Evolutionary conservation across 2,113 vertebrate genomes (phyloP), one percentile per base, ranked within the genome.

Genomic region (Amphilophus citrinellus): DNA sequence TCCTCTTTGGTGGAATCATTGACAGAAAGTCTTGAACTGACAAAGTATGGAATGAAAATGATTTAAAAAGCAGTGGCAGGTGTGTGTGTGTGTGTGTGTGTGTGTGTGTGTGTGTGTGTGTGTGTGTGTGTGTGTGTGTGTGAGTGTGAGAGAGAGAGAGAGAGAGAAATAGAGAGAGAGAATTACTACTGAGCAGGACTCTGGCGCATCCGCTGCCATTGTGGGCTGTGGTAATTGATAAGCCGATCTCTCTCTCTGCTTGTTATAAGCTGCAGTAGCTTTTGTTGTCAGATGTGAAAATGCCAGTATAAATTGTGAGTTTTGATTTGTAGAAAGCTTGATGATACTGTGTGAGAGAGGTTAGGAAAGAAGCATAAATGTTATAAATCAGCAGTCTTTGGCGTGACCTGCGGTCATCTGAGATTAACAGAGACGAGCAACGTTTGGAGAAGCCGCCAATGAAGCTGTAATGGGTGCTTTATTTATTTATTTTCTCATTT

Each of bases 261-360:
- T 50, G 81, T 13, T 85, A 95, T 91, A 92, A 94, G 89, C 79
- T 65, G 71, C 57, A 87, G 75, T 53, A 85, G 73, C 80, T 79
- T 18, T 77, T 77, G 39, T 83, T 15, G 17, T 61, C 8, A 24
- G 59, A 65, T 77, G 84, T 80, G 47, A 82, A 91, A 89, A 90
- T 80, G 77, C 80, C 65, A 77, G 80, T 81, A 6, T 37, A 60
- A 80, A 82, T 77, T 82, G 24, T 82, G 88, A 94, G 88, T 93
- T 78, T 80, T 62, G 44, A 62, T 59, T 75, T 73, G 22, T 4
- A 18, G 66, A 83, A 85, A 88, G 84, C 60, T 65, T 3, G 65
- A 84, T 88, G 60, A 87, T 61, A 75, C n/a, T 87, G 56, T 61
- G 47, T 82, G 44, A 77, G 79, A 53, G 79, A 62, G 61, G 32